Conservation (phyloP, 2,888 invertebrate species). For the Allygus modestus region DNA sequence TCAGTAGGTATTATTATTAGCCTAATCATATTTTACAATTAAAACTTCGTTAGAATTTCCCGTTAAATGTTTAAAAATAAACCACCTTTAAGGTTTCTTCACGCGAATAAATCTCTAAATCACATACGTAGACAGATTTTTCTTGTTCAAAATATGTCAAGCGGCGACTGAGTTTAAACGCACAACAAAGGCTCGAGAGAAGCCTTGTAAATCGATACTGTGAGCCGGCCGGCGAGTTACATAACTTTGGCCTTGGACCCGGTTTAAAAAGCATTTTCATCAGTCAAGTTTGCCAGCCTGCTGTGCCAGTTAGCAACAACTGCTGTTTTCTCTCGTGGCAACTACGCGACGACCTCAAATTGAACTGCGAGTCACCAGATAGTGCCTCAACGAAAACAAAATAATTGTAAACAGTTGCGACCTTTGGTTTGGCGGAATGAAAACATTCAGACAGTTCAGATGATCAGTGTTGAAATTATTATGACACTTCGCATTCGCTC, state of each 20-base stretch:
- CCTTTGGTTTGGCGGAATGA: slow-evolving; percentile 1
- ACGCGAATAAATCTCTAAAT: no score
- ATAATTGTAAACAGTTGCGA: slow-evolving; percentile 8
- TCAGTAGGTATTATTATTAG: no score
- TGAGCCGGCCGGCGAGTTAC: slow-evolving; percentile 48
- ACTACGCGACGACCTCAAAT: slow-evolving; percentile 52
- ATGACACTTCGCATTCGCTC: not conserved
- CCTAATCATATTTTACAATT: no score
- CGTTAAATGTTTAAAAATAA: no score
- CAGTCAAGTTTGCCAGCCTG: slow-evolving; percentile 42
- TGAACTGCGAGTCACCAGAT: not conserved
- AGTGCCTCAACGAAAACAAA: slow-evolving; percentile 31
- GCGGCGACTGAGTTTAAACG: not conserved
- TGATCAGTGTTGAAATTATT: not conserved
- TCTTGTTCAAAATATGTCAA: no score
- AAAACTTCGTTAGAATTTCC: no score
- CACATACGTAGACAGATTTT: no score
- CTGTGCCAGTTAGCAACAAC: slow-evolving; percentile 40
- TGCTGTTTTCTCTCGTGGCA: slow-evolving; percentile 19
- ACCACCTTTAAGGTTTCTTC: no score
- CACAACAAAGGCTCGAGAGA: slow-evolving; percentile 23
- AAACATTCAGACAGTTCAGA: not conserved
- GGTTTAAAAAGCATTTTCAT: slow-evolving; percentile 44
- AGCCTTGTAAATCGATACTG: slow-evolving; percentile 30
- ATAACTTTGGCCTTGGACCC: slow-evolving; percentile 43